Conservation (phyloP, 2,797 vertebrate species). For the Neopelma chrysocephalum region DNA sequence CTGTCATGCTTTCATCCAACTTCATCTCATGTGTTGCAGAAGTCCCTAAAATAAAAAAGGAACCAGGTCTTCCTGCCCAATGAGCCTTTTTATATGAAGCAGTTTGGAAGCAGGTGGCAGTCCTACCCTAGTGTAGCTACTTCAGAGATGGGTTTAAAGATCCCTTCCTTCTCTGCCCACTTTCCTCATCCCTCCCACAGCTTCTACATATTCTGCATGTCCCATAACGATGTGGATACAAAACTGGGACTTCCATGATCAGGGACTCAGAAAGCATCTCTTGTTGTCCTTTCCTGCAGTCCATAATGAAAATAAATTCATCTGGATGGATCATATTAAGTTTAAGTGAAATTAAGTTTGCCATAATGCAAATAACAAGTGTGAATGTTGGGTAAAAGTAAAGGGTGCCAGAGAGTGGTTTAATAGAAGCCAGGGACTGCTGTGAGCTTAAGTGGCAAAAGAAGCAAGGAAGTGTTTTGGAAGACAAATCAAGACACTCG, state of each 20-base stretch:
- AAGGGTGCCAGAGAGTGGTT: neutral
- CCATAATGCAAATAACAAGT: neutral
- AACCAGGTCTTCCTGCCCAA: neutral
- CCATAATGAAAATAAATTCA: neutral
- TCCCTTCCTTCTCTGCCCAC: neutral
- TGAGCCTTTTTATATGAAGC: neutral
- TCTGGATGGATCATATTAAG: neutral
- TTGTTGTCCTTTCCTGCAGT: neutral
- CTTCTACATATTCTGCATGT: neutral
- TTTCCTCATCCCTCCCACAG: neutral
- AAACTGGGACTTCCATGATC: neutral
- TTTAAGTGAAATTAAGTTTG: neutral
- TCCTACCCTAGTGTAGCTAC: neutral
- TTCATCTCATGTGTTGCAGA: neutral
- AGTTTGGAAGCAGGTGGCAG: neutral
- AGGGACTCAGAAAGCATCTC: neutral
- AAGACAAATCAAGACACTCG: neutral
- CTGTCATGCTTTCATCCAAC: neutral
- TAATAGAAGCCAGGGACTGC: neutral
- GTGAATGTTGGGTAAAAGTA: neutral
- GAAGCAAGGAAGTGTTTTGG: neutral
- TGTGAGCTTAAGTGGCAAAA: neutral
- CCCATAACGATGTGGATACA: neutral
- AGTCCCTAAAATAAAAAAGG: neutral
- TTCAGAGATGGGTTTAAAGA: neutral